phyloP scores from a whole-genome alignment of 2,797 vertebrate genomes.

The Spondyliosoma cantharus region DNA sequence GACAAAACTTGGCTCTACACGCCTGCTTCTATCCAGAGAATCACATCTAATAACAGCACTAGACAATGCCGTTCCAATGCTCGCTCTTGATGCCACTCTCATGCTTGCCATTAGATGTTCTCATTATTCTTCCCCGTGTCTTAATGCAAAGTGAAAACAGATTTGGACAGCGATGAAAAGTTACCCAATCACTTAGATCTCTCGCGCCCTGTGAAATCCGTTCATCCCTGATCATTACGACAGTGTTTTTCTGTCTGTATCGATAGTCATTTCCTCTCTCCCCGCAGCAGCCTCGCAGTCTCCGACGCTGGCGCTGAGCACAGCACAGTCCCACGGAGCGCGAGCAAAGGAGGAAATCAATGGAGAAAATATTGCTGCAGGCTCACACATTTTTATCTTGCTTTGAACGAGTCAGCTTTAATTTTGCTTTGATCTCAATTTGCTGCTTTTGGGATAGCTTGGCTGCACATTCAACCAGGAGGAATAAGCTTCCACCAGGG shows the following conservation, averaged over 20 bases:
- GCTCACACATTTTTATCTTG: conserved; percentile 87
- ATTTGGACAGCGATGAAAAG: conserved; percentile 63
- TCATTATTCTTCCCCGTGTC: conserved; percentile 50
- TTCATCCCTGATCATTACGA: conserved; percentile 74
- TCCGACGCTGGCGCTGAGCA: conserved; percentile 69
- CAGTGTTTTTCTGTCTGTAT: conserved; percentile 77
- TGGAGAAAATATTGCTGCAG: conserved; percentile 86
- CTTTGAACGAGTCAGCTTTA: conserved; percentile 90
- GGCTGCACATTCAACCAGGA: conserved; percentile 79
- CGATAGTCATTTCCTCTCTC: conserved; percentile 76
- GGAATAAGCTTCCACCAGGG: conserved; percentile 79
- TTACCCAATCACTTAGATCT: conserved; percentile 63
- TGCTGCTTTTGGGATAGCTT: conserved; percentile 84
- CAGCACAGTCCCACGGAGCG: conserved; percentile 77
- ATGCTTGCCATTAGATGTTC: conserved; percentile 56
- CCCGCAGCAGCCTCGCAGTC: conserved; percentile 72
- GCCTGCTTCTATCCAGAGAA: conserved; percentile 62
- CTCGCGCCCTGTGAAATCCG: conserved; percentile 57
- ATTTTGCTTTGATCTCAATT: conserved; percentile 91
- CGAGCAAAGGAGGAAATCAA: conserved; percentile 85
- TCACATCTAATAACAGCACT: conserved; percentile 63
- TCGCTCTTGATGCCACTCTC: conserved; percentile 43
- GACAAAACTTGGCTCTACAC: conserved; percentile 58
- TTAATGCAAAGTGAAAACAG: conserved; percentile 64
- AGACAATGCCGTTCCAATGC: conserved; percentile 59